Percentiles rank a stretch among this genome's conserved stretches.
Conservation (phyloP, 1,140 invertebrate species). For the Diabrotica virgifera region DNA sequence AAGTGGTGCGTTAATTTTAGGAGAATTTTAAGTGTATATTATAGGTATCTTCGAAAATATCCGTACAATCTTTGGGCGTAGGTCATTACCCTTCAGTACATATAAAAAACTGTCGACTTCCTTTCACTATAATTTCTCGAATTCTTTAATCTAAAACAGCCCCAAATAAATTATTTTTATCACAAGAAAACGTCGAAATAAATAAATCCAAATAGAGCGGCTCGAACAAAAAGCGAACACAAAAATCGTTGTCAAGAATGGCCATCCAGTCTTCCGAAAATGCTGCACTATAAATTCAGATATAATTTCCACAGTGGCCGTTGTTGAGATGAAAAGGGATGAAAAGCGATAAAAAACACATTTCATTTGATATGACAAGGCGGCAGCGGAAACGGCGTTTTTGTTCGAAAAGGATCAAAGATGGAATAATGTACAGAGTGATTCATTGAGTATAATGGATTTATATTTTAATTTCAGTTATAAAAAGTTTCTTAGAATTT, state of each 20-base stretch:
- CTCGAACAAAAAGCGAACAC: neutral
- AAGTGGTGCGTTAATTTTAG: too few relatives aligned
- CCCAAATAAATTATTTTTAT: conserved; percentile 1
- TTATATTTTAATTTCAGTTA: too few relatives aligned
- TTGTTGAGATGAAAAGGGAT: conserved; percentile 29
- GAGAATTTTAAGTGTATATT: too few relatives aligned
- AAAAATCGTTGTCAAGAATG: neutral
- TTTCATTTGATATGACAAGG: conserved; percentile 29
- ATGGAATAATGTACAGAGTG: too few relatives aligned
- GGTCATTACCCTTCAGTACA: too few relatives aligned
- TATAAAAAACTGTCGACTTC: too few relatives aligned
- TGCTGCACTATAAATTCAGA: conserved; percentile 24
- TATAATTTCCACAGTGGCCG: conserved; percentile 23
- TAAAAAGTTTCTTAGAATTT: too few relatives aligned
- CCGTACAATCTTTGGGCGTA: too few relatives aligned
- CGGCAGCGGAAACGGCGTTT: conserved; percentile 26
- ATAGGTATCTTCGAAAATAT: too few relatives aligned
- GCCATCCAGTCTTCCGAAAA: conserved; percentile 19
- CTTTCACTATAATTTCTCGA: neutral
- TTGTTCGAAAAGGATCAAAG: neutral
- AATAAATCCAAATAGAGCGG: neutral
- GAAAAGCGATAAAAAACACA: conserved; percentile 29
- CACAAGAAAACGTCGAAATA: neutral
- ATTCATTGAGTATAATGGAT: too few relatives aligned
- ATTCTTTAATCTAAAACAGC: neutral